These are phyloP conservation scores for Calosoma granatense DNA, from an alignment of 1,140 invertebrate genomes.

Conservation along the genomic window DNA sequence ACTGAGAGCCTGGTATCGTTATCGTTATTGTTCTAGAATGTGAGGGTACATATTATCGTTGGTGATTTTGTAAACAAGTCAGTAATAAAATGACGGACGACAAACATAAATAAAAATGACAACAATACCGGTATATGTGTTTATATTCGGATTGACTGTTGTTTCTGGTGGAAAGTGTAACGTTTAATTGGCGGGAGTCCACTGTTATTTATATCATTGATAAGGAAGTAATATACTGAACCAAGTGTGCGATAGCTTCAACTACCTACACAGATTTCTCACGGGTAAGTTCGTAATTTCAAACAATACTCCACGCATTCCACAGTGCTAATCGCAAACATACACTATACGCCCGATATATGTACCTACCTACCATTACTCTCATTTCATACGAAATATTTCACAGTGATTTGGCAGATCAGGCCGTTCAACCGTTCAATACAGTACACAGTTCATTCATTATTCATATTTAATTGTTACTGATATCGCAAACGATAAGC, in stretches of 20 bases:
- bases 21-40: too few relatives aligned
- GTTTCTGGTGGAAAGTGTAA: too few relatives aligned
- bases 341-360: not conserved
- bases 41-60: too few relatives aligned
- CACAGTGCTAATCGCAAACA: not conserved
- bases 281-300: not conserved
- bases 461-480: not conserved
- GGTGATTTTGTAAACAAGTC: too few relatives aligned
- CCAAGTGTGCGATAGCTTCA: not conserved
- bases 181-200: not conserved
- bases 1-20: too few relatives aligned
- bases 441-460: not conserved
- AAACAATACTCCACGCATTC: not conserved
- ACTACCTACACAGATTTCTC: not conserved
- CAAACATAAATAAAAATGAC: too few relatives aligned
- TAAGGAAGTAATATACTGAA: not conserved
- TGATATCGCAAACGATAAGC: too few relatives aligned
- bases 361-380: too few relatives aligned
- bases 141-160: too few relatives aligned
- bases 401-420: not conserved
- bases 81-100: too few relatives aligned
- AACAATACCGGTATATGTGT: too few relatives aligned
- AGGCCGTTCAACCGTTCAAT: not conserved
- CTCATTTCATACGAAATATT: too few relatives aligned
- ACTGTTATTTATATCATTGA: not conserved